Base-by-base conservation (phyloP, 2,113 vertebrate species). In the Mormyrus lacerda region DNA sequence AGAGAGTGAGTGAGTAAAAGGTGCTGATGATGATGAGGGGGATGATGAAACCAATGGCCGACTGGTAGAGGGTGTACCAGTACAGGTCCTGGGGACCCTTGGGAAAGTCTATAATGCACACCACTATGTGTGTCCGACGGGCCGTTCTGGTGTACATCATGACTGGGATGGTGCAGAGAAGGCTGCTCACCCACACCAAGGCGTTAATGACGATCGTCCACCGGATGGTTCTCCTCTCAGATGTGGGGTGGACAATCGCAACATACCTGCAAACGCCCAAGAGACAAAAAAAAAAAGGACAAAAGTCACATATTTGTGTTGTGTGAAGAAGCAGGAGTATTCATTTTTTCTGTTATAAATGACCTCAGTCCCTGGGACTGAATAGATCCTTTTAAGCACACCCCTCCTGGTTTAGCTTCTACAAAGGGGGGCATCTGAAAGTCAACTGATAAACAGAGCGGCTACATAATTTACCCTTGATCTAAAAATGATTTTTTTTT, bases 1-100 rank as follows among this genome's bases (percentile, higher is more conserved):
- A 96, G n/a, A 97, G 94, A 6, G 96, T 96, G 89, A 96, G 94
- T 0, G 96, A 95, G 93, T 97, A 97, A 90, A 96, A 96, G 86
- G 96, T 96, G 93, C 94, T 95, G 92, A 97, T 97, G 93, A 97
- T 95, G 91, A 96, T 92, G 47, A 97, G 94, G 1, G 96, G 96
- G 65, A 96, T 92, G 90, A 96, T 95, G 92, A 96, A 97, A 90
- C 95, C 96, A 89, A 97, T 91, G 69, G 93, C 94, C 2, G 96
- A 96, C 92, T 97, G 96, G 93, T 96, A 96, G 86, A 97, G 94
- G 0, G 96, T 96, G 93, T 96, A 97, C 96, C 96, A 96, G 94
- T 96, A 96, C 95, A 96, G 95, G 89, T 96, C 96, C 89, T 93
- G 92, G 0, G 95, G 95, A n/a, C 96, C 95, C 0, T 94, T 93